Conservation (phyloP, 2,888 invertebrate species). For the Pristionchus exspectatus region DNA sequence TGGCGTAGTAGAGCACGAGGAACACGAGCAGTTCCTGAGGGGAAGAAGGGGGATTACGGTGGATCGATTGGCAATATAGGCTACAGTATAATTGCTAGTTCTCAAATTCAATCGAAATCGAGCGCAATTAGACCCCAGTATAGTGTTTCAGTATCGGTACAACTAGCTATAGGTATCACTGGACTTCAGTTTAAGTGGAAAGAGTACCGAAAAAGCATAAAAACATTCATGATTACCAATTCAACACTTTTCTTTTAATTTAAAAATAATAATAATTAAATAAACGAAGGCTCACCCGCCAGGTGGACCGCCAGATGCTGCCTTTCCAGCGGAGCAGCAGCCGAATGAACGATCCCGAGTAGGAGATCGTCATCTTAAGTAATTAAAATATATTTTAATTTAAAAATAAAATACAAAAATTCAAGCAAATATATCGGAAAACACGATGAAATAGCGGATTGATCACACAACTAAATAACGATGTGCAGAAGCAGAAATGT, state of each 20-base stretch:
- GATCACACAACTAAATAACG: no score
- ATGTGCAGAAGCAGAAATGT: no score
- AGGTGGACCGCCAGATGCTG: slow-evolving; percentile 69
- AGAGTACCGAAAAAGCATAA: no score
- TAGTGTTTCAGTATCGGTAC: no score
- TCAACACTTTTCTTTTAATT: no score
- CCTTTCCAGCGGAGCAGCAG: slow-evolving; percentile 71
- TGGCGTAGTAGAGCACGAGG: slow-evolving; percentile 64
- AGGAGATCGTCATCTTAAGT: slow-evolving; percentile 69
- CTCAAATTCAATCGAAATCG: no score
- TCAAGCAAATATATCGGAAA: not conserved
- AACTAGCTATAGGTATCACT: no score
- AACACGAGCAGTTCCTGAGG: slow-evolving; percentile 62
- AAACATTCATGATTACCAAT: no score
- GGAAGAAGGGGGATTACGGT: not conserved
- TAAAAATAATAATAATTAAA: not conserved
- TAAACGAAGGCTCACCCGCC: not conserved
- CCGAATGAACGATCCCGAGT: slow-evolving; percentile 69
- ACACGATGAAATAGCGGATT: not conserved
- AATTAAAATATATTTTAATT: not conserved
- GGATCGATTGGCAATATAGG: no score
- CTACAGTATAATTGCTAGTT: no score
- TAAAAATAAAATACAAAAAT: not conserved
- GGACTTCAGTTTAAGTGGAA: no score
- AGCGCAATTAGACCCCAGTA: no score